Evolutionary conservation across 2,113 vertebrate genomes (phyloP).

Genomic region (Nothocercus nigrocapillus): DNA sequence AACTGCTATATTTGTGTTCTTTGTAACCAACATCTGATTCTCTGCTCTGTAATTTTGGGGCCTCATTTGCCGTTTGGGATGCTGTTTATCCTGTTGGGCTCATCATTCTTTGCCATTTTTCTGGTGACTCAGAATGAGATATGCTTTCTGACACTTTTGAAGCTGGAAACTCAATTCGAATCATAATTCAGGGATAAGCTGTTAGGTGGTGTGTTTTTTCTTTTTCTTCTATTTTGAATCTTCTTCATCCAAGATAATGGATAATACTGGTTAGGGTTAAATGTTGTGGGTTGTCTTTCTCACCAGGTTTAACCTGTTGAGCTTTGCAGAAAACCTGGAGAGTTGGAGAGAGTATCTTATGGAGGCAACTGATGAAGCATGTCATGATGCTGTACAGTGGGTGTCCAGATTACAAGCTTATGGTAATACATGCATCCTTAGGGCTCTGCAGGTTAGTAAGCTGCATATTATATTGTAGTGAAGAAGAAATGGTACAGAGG

Average conservation of each 20-base stretch:
- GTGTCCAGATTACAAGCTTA: conserved; percentile 67
- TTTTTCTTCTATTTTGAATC: neutral
- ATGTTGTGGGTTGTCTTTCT: neutral
- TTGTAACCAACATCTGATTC: neutral
- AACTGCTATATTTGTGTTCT: neutral
- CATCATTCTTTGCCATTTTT: neutral
- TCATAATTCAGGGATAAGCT: neutral
- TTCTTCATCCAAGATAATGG: neutral
- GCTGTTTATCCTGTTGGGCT: neutral
- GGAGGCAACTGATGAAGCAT: conserved; percentile 73
- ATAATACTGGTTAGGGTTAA: neutral
- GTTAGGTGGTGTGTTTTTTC: neutral
- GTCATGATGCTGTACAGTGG: conserved; percentile 82
- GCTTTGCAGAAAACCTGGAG: conserved; percentile 75
- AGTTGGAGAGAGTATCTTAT: conserved; percentile 78
- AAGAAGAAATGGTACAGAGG: fast-evolving
- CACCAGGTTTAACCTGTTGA: conserved; percentile 83
- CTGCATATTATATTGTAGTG: neutral
- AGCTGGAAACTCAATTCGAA: neutral
- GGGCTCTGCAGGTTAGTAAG: conserved; percentile 80
- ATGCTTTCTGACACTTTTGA: neutral
- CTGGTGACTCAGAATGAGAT: neutral
- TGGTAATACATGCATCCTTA: conserved; percentile 79
- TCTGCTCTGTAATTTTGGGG: neutral
- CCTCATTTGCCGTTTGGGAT: neutral